Conservation (phyloP, 2,113 vertebrate species). For the Ciconia boyciana region DNA sequence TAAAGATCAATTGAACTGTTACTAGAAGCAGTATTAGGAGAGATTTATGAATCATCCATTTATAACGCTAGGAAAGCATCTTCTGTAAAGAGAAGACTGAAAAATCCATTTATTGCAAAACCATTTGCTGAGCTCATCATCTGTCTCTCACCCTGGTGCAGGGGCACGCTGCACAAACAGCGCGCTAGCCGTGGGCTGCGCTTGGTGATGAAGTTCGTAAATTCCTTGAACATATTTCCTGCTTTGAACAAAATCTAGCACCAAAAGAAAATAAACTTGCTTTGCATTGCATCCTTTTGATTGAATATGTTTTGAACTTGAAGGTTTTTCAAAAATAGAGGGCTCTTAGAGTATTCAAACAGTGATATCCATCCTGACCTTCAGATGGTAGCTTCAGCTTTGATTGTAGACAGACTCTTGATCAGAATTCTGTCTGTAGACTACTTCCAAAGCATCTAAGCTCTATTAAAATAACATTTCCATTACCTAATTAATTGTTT, state of each 20-base stretch:
- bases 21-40: conserved; percentile 11
- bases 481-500: conserved; percentile 39
- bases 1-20: conserved; percentile 47
- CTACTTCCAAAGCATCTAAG: neutral
- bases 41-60: conserved; percentile 47
- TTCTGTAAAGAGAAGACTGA: conserved; percentile 13
- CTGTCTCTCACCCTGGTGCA: neutral
- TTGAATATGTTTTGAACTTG: neutral
- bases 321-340: neutral
- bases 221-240: neutral
- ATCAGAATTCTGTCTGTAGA: neutral
- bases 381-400: neutral
- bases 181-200: accelerated
- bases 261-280: neutral
- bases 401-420: neutral
- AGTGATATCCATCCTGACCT: neutral
- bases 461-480: conserved; percentile 48
- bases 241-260: neutral
- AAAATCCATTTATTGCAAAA: conserved; percentile 62
- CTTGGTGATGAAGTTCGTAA: neutral
- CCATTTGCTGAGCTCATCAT: neutral
- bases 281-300: neutral
- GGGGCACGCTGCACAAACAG: neutral
- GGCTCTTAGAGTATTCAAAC: neutral
- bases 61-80: conserved; percentile 12